Evolutionary conservation across 2,113 vertebrate genomes (phyloP).

Genomic region (Trematocara unimaculatum): DNA sequence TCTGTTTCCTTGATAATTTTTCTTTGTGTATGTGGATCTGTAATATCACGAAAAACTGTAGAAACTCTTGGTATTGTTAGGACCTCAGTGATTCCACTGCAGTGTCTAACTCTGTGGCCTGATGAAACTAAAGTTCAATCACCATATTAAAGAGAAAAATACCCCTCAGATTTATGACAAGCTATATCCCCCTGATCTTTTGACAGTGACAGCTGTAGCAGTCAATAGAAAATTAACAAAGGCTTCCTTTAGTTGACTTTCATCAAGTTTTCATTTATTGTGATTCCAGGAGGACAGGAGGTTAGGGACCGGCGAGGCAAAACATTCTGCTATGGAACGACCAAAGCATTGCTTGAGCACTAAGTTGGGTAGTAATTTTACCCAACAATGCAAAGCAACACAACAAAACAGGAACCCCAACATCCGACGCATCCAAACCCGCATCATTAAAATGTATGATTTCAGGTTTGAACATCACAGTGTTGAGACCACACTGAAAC

Average conservation of each 20-base stretch:
- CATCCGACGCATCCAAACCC: neutral
- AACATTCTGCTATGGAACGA: slow-evolving; percentile 34
- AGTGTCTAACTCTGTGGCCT: slow-evolving; percentile 30
- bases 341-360: slow-evolving; percentile 19
- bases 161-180: slow-evolving; percentile 45
- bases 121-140: slow-evolving; percentile 50
- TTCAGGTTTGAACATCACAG: slow-evolving; percentile 26
- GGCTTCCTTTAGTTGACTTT: slow-evolving; percentile 54
- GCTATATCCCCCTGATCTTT: slow-evolving; percentile 37
- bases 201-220: slow-evolving; percentile 47
- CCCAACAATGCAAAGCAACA: slow-evolving; percentile 17
- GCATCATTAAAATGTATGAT: slow-evolving; percentile 1
- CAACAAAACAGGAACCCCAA: slow-evolving; percentile 16
- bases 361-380: slow-evolving; percentile 1
- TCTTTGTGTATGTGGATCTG: slow-evolving; percentile 53
- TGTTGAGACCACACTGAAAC: slow-evolving; percentile 33
- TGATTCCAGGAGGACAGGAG: slow-evolving; percentile 55
- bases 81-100: slow-evolving; percentile 31
- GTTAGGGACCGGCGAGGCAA: slow-evolving; percentile 29
- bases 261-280: slow-evolving; percentile 66
- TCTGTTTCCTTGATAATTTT: slow-evolving; percentile 66
- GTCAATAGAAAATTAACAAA: slow-evolving; percentile 47
- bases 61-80: slow-evolving; percentile 37
- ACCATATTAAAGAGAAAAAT: slow-evolving; percentile 20
- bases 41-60: slow-evolving; percentile 30